phyloP scores from a whole-genome alignment of 2,797 vertebrate species.

The Crocidura indochinensis region DNA sequence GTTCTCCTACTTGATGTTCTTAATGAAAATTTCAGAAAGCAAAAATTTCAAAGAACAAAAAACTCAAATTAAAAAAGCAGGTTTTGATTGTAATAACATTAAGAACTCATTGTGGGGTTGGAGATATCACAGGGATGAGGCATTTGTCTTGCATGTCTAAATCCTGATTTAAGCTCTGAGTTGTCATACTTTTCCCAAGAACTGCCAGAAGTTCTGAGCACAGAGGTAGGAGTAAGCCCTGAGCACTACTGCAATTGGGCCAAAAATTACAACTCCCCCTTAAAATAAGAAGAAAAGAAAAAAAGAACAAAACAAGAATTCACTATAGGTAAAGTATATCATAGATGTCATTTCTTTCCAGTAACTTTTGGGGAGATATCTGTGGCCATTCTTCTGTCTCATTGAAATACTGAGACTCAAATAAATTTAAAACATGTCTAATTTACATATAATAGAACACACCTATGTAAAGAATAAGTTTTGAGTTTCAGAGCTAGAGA shows the following conservation, averaged over 20 bases:
- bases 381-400: neutral
- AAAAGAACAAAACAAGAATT: neutral
- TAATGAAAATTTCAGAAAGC: slow-evolving; percentile 45
- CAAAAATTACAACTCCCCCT: too few species aligned
- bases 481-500: too few species aligned
- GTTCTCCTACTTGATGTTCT: neutral
- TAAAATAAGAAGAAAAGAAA: neutral
- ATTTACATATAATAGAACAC: neutral
- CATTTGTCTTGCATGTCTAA: neutral
- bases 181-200: too few species aligned
- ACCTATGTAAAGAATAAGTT: neutral
- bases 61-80: neutral
- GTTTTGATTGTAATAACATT: neutral
- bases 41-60: slow-evolving; percentile 1
- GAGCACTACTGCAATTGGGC: too few species aligned
- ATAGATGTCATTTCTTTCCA: neutral
- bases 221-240: too few species aligned
- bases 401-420: neutral
- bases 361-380: too few species aligned
- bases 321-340: neutral
- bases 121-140: neutral
- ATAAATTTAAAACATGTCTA: neutral
- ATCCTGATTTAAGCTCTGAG: neutral
- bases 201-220: too few species aligned
- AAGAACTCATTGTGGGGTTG: neutral